Percentiles rank a stretch among this genome's conserved stretches.
phyloP scores from a whole-genome alignment of 2,888 invertebrate genomes.

The Euplexia lucipara region DNA sequence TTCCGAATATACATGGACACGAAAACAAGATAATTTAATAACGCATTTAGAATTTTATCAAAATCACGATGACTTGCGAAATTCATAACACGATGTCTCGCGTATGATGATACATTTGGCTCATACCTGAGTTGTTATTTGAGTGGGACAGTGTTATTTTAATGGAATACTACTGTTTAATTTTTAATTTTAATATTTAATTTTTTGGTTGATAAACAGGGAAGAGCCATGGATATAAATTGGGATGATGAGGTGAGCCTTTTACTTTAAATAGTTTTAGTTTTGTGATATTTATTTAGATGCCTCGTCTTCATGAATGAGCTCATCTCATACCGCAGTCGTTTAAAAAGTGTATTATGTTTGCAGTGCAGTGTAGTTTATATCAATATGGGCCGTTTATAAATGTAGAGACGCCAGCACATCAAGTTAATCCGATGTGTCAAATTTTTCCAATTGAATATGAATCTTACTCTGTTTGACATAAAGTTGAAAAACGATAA shows the following conservation, averaged over 20 bases:
- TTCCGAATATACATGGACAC: not conserved
- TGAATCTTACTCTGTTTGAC: too few relatives aligned
- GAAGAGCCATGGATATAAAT: slow-evolving; percentile 35
- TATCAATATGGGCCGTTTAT: too few relatives aligned
- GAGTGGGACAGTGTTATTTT: slow-evolving; percentile 6
- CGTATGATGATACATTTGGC: slow-evolving; percentile 19
- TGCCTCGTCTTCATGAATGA: slow-evolving; percentile 19
- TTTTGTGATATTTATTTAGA: not conserved
- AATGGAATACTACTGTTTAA: slow-evolving; percentile 1
- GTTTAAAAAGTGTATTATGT: too few relatives aligned
- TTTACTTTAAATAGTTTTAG: slow-evolving; percentile 6
- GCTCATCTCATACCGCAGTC: too few relatives aligned
- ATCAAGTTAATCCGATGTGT: too few relatives aligned
- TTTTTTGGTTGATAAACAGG: slow-evolving; percentile 37
- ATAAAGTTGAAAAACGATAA: too few relatives aligned
- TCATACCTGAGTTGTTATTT: slow-evolving; percentile 12
- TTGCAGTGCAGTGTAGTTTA: too few relatives aligned
- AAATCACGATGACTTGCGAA: slow-evolving; percentile 46
- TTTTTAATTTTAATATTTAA: slow-evolving; percentile 32
- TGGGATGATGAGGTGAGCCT: slow-evolving; percentile 50
- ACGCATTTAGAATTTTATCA: slow-evolving; percentile 15
- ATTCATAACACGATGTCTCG: not conserved
- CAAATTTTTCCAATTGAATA: too few relatives aligned
- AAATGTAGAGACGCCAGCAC: too few relatives aligned
- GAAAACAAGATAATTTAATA: slow-evolving; percentile 32